A percentile compares a stretch with the other conserved stretches of the same genome.
These are phyloP conservation scores for Eledone cirrhosa DNA, from an alignment of 2,888 invertebrate genomes.

Conservation along the genomic window DNA sequence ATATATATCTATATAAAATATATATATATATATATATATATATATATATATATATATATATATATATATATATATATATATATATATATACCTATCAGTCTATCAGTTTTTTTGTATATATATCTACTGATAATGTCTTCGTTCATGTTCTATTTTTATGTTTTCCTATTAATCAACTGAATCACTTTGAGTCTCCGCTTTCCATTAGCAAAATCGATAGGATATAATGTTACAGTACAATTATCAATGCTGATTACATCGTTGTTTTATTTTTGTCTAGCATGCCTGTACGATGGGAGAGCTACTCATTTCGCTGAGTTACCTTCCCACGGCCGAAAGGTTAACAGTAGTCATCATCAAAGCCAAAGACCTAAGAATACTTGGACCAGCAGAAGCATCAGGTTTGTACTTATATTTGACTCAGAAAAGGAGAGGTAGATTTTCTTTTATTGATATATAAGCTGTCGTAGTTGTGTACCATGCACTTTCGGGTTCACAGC, in stretches of 20 bases:
- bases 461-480: background rate
- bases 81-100: no score
- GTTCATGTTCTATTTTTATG: no score
- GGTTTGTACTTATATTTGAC: slow-evolving; percentile 36
- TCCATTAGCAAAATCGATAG: background rate
- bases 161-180: no score
- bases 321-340: slow-evolving; percentile 86
- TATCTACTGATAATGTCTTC: no score
- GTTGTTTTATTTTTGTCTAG: slow-evolving; percentile 37
- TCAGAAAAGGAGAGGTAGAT: no score
- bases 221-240: no score
- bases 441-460: no score
- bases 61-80: no score
- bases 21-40: no score
- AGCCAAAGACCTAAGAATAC: slow-evolving; percentile 78
- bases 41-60: no score
- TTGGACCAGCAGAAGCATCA: slow-evolving; percentile 44
- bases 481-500: background rate
- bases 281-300: slow-evolving; percentile 68
- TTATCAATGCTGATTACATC: background rate
- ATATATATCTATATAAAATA: no score
- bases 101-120: no score
- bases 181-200: background rate
- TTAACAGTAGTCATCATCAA: slow-evolving; percentile 84
- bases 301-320: slow-evolving; percentile 83